These are phyloP conservation scores for Carterocephalus palaemon DNA, from an alignment of 2,888 invertebrate genomes.

Conservation along the genomic window DNA sequence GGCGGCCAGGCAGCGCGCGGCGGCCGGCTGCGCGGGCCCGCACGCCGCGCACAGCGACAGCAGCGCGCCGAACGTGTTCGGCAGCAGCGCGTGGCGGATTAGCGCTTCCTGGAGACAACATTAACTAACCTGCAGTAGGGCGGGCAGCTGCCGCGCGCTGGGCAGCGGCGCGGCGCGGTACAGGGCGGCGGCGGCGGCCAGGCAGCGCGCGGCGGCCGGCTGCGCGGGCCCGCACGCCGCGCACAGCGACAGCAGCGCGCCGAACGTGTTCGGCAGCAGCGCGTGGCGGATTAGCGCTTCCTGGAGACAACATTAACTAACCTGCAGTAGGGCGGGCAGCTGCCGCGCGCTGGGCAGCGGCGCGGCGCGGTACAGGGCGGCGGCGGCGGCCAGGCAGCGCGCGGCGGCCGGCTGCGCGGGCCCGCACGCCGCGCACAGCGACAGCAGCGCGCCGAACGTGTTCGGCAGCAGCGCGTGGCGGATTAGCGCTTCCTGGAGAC, in stretches of 20 bases:
- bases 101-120: too few relatives aligned
- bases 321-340: conserved; percentile 90
- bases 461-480: conserved; percentile 60
- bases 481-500: too few relatives aligned
- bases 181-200: conserved; percentile 60
- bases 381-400: conserved; percentile 61
- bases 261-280: conserved; percentile 59
- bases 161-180: conserved; percentile 58
- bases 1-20: conserved; percentile 56
- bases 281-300: too few relatives aligned
- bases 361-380: conserved; percentile 61
- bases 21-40: conserved; percentile 36
- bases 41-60: conserved; percentile 48
- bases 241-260: conserved; percentile 54
- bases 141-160: conserved; percentile 81
- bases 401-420: conserved; percentile 37
- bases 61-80: conserved; percentile 58
- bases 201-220: conserved; percentile 47
- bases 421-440: conserved; percentile 46
- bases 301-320: too few relatives aligned
- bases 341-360: conserved; percentile 61
- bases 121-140: conserved; percentile 86
- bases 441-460: conserved; percentile 58
- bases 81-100: conserved; percentile 61
- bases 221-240: conserved; percentile 40